Base-by-base conservation (phyloP, 1,140 invertebrate genomes). In the Aphaenogaster rudis region DNA sequence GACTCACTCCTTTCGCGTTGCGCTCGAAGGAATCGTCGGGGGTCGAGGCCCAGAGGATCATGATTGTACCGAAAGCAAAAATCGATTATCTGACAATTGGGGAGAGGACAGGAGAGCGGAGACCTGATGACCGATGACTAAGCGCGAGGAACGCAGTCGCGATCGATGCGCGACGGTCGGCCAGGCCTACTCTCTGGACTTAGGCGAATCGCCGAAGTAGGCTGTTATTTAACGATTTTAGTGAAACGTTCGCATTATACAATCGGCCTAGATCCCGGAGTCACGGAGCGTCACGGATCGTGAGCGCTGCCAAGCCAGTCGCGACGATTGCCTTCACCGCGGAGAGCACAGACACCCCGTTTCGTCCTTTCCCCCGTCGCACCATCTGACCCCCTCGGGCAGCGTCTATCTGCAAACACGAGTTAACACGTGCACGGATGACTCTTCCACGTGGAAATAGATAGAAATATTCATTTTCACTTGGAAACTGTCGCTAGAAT, bases 221-320 rank as follows among this genome's bases (percentile, higher is more conserved):
- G 86, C 93, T 95, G 94, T 95, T 95, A 95, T 95, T 95, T 95
- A 95, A 95, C 92, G 92, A 95, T 95, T 95, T 95, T 94, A 95
- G 94, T 93, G 94, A 95, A 95, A 95, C 94, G 94, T 94, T 95
- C 92, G 93, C 86, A 94, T 95, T 95, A 95, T 95, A 95, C 94
- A 95, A 95, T 95, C 94, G 95, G 94, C 94, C 95, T 95, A 95
- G 94, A 95, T 95, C 93, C 93, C 92, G 78, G 91, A 94, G 94
- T 95, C 94, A 95, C 94, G 94, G 93, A 95, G 91, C 94, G 94
- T 95, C 94, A 95, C 94, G 94, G 94, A 95, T 95, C 92, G 94
- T 94, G 94, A 94, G 88, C 92, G 89, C 89, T 88, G 87, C 91
- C 86, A 86, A 93, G 91, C 88, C 76, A 93, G 90, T 91, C 88